These are phyloP conservation scores for Lomographa bimaculata DNA, from an alignment of 2,888 invertebrate genomes.

Conservation along the genomic window DNA sequence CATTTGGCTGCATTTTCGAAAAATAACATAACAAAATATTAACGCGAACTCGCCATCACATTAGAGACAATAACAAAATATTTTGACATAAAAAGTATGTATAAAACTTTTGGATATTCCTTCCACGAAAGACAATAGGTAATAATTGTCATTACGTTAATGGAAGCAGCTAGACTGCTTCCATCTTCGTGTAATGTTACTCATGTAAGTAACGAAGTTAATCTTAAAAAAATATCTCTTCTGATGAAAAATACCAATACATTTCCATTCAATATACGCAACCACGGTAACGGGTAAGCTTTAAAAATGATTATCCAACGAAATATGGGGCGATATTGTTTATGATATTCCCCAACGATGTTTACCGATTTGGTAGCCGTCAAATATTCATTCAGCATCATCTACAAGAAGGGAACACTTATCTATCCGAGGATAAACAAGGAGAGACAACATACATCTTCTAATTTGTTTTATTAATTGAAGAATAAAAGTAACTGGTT, in stretches of 20 bases:
- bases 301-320: constrained; percentile 24
- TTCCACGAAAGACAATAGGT: too few species aligned
- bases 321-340: constrained; percentile 35
- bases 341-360: constrained; percentile 35
- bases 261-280: constrained; percentile 3
- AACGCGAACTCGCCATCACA: too few species aligned
- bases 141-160: too few species aligned
- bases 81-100: too few species aligned
- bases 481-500: too few species aligned
- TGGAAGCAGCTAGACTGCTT: too few species aligned
- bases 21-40: too few species aligned
- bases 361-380: constrained; percentile 31
- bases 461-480: constrained; percentile 31
- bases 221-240: neutral
- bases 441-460: constrained; percentile 48
- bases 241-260: neutral
- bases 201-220: neutral
- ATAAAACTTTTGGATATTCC: too few species aligned
- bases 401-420: constrained; percentile 33
- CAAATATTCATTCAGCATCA: constrained; percentile 31
- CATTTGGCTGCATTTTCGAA: too few species aligned
- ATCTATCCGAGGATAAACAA: constrained; percentile 46
- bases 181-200: too few species aligned
- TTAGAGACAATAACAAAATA: too few species aligned
- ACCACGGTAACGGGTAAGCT: constrained; percentile 16